phyloP scores from a whole-genome alignment of 2,888 invertebrate genomes.

The Limenitis arthemis region DNA sequence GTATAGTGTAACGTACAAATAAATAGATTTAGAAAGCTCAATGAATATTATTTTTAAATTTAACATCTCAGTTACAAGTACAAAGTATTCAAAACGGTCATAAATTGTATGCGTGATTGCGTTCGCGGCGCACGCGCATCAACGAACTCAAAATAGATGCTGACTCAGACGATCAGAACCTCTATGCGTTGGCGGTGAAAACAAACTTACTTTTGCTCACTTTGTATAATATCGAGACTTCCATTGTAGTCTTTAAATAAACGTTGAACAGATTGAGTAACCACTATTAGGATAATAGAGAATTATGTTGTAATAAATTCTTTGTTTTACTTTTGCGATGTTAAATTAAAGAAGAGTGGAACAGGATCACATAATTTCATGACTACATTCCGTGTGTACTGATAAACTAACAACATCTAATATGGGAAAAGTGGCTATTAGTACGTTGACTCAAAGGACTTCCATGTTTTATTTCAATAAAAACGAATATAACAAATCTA shows the following conservation, averaged over 20 bases:
- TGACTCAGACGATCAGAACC: slow-evolving; percentile 47
- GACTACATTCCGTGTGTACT: slow-evolving; percentile 23
- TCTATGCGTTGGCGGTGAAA: slow-evolving; percentile 37
- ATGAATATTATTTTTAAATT: neutral
- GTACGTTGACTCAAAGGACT: slow-evolving; percentile 8
- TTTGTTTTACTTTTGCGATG: neutral
- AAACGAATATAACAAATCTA: slow-evolving; percentile 4
- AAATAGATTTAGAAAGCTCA: too few species aligned
- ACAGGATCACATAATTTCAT: slow-evolving; percentile 23
- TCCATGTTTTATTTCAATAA: slow-evolving; percentile 12
- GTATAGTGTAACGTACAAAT: too few species aligned
- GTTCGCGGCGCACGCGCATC: slow-evolving; percentile 35
- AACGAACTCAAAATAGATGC: slow-evolving; percentile 48
- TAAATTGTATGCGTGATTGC: slow-evolving; percentile 16
- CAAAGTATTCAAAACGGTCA: slow-evolving; percentile 5
- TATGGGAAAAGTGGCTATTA: slow-evolving; percentile 47
- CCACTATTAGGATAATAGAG: slow-evolving; percentile 10
- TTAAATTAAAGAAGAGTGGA: neutral
- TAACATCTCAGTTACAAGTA: slow-evolving; percentile 3
- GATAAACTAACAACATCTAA: slow-evolving; percentile 39
- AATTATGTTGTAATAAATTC: slow-evolving; percentile 2
- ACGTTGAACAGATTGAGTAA: slow-evolving; percentile 22
- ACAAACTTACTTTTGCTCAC: slow-evolving; percentile 41
- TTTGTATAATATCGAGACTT: slow-evolving; percentile 35
- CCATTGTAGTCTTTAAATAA: slow-evolving; percentile 32